Conservation (phyloP, 2,888 invertebrate species). For the Ectemnius lituratus region DNA sequence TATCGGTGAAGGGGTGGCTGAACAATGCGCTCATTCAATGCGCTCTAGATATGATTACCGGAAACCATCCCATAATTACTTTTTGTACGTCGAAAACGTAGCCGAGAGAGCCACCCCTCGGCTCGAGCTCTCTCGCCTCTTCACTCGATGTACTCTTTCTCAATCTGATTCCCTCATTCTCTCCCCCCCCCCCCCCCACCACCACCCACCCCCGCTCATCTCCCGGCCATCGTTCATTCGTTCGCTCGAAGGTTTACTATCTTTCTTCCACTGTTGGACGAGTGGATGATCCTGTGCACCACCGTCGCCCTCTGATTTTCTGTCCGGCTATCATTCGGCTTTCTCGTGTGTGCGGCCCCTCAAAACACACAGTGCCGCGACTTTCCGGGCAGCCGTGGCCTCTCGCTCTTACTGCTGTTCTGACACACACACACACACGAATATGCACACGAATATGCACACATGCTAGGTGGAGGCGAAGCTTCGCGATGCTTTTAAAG, state of each 20-base stretch:
- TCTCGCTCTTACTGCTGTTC: not conserved
- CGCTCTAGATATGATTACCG: slow-evolving; percentile 77
- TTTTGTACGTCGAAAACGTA: slow-evolving; percentile 72
- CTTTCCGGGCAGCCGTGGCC: slow-evolving; percentile 28
- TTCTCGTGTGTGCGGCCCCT: slow-evolving; percentile 17
- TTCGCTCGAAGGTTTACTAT: not conserved
- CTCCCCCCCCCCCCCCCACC: slow-evolving; percentile 2
- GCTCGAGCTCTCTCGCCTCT: slow-evolving; percentile 19
- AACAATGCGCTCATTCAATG: slow-evolving; percentile 77
- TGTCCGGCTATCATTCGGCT: not conserved
- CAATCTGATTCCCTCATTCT: slow-evolving; percentile 32
- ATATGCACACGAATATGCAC: not conserved
- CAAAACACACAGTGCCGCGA: slow-evolving; percentile 36
- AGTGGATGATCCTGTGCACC: not conserved
- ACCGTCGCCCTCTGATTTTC: slow-evolving; percentile 9
- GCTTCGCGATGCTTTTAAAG: slow-evolving; percentile 50
- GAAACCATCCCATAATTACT: slow-evolving; percentile 77
- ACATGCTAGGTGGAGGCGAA: too few relatives aligned
- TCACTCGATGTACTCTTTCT: slow-evolving; percentile 49
- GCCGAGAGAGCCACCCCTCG: slow-evolving; percentile 32
- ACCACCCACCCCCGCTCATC: not conserved
- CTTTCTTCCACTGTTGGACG: not conserved
- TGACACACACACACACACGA: slow-evolving; percentile 32
- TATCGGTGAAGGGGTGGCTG: slow-evolving; percentile 74
- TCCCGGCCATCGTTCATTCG: not conserved